Percentiles rank a stretch among this genome's conserved stretches.
These are phyloP conservation scores for Caerostris extrusa DNA, from an alignment of 1,140 invertebrate genomes.

Conservation along the genomic window DNA sequence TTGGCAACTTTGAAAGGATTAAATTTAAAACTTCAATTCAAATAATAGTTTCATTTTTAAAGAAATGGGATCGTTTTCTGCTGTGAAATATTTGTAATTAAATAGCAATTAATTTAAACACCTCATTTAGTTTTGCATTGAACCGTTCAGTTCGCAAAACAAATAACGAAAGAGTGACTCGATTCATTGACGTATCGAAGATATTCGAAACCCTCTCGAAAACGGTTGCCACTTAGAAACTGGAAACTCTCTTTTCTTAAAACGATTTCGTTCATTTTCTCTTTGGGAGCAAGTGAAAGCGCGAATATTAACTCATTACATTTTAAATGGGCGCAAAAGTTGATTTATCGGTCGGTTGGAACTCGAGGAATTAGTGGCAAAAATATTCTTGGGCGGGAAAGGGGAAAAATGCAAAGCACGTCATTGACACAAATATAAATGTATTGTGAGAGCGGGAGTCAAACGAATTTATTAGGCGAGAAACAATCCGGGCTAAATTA, in stretches of 20 bases:
- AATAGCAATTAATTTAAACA: too few relatives aligned
- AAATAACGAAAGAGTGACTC: too few relatives aligned
- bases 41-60: too few relatives aligned
- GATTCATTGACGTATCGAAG: not conserved
- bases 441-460: constrained; percentile 65
- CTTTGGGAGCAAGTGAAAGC: constrained; percentile 6
- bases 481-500: constrained; percentile 74
- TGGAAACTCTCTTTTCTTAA: constrained; percentile 12
- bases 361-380: constrained; percentile 66
- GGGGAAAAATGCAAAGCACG: constrained; percentile 70
- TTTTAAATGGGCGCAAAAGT: constrained; percentile 70
- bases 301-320: constrained; percentile 73
- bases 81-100: too few relatives aligned
- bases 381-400: not conserved
- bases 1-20: too few relatives aligned
- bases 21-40: too few relatives aligned
- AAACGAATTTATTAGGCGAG: constrained; percentile 73
- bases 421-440: constrained; percentile 76
- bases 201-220: not conserved
- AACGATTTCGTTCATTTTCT: constrained; percentile 14
- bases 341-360: constrained; percentile 73
- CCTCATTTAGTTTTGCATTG: too few relatives aligned
- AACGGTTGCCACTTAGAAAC: not conserved
- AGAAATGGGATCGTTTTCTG: too few relatives aligned
- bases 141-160: too few relatives aligned